phyloP scores from a whole-genome alignment of 1,140 invertebrate species.

The Aphaenogaster rudis region DNA sequence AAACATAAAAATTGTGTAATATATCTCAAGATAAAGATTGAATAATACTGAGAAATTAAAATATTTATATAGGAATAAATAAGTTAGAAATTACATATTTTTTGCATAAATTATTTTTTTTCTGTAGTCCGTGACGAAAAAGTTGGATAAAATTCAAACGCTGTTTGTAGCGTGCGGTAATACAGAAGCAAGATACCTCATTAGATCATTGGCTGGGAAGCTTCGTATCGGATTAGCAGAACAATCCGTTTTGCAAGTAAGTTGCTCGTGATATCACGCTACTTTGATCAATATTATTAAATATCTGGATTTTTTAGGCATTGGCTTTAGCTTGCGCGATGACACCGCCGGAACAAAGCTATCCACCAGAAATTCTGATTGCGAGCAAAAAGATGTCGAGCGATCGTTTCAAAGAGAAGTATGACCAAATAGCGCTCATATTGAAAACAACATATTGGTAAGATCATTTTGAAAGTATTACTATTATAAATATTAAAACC shows the following conservation, averaged over 20 bases:
- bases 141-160: conserved; percentile 96
- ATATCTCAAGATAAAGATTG: background rate
- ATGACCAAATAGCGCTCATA: conserved; percentile 92
- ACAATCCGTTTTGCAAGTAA: conserved; percentile 95
- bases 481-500: background rate
- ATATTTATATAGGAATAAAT: conserved; percentile 27
- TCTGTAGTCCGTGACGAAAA: conserved; percentile 92
- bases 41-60: background rate
- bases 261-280: background rate
- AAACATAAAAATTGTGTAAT: background rate
- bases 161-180: conserved; percentile 97
- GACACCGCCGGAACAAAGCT: conserved; percentile 91
- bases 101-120: conserved; percentile 55
- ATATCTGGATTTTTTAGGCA: conserved; percentile 87
- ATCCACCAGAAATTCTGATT: conserved; percentile 90
- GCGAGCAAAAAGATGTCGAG: conserved; percentile 88
- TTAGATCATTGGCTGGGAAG: conserved; percentile 97
- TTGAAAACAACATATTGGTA: conserved; percentile 98
- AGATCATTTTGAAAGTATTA: conserved; percentile 70
- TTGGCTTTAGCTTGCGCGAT: conserved; percentile 94
- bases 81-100: conserved; percentile 16
- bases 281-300: background rate
- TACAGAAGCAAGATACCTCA: conserved; percentile 96
- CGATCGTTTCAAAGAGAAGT: conserved; percentile 93
- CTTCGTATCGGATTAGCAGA: conserved; percentile 98